Percentiles rank a stretch among this genome's conserved stretches.
Conservation (phyloP, 2,113 vertebrate genomes). For the Actenoides hombroni region DNA sequence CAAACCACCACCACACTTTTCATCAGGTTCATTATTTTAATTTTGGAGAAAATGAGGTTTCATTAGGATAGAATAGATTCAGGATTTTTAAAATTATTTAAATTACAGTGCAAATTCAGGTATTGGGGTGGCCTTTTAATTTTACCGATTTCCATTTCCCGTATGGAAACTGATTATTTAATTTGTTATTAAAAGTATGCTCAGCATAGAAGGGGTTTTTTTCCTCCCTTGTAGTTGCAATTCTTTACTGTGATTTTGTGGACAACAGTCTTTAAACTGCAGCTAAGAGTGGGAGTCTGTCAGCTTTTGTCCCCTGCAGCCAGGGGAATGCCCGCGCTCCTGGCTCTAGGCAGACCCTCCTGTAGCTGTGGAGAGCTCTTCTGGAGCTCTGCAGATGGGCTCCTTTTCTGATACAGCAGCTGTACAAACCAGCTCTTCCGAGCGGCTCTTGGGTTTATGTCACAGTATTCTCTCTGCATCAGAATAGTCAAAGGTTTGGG, state of each 20-base stretch:
- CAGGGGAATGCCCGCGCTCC: not conserved
- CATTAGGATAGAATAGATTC: not conserved
- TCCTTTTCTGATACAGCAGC: fast-evolving
- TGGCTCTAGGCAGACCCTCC: not conserved
- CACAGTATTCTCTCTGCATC: not conserved
- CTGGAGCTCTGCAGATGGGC: not conserved
- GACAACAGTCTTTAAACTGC: not conserved
- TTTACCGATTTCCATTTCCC: not conserved
- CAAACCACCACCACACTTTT: not conserved
- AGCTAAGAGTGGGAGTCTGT: not conserved
- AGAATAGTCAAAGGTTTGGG: not conserved
- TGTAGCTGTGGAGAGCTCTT: not conserved
- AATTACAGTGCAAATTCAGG: not conserved
- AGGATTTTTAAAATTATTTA: not conserved
- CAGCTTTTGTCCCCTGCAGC: not conserved
- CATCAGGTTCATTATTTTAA: not conserved
- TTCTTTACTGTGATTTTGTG: not conserved
- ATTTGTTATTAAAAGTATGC: not conserved
- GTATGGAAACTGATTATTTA: not conserved
- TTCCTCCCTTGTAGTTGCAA: not conserved
- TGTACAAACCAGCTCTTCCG: not conserved
- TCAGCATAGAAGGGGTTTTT: not conserved
- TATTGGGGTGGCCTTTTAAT: not conserved
- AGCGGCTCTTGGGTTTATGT: not conserved
- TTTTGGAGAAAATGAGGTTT: not conserved